A percentile compares a stretch with the other conserved stretches of the same genome.
Conservation (phyloP, 2,888 invertebrate species). For the Cremastinae sp. region DNA sequence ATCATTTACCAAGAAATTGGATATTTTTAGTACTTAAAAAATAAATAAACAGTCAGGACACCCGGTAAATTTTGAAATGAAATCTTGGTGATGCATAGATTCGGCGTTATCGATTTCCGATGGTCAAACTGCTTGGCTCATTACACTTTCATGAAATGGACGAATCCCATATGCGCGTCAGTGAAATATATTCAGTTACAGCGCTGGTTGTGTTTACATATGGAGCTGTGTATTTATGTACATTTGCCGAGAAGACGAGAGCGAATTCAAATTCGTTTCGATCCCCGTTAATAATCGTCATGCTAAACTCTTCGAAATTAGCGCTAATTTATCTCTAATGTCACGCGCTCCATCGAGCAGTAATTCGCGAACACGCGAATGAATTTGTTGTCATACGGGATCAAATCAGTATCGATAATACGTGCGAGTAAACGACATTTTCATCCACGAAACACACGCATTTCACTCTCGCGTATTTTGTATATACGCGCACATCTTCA, state of each 20-base stretch:
- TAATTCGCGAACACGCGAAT: not conserved
- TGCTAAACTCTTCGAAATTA: conserved; percentile 35
- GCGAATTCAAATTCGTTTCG: no score
- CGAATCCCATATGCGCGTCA: conserved; percentile 21
- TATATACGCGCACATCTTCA: no score
- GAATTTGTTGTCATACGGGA: not conserved
- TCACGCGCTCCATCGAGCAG: not conserved
- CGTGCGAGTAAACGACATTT: no score
- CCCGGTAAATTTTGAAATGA: not conserved
- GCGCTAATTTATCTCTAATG: conserved; percentile 10
- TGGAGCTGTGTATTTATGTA: conserved; percentile 9
- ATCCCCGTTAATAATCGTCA: conserved; percentile 18
- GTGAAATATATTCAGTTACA: not conserved
- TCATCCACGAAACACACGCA: not conserved
- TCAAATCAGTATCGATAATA: not conserved
- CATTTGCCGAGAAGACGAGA: no score
- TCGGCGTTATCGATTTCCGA: conserved; percentile 45
- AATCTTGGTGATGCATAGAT: conserved; percentile 38
- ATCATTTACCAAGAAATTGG: no score
- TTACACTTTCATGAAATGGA: conserved; percentile 54
- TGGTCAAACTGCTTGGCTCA: conserved; percentile 48
- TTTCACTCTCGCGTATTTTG: no score
- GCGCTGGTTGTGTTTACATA: not conserved
- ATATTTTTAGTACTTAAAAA: no score
- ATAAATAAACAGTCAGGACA: no score